Base-by-base conservation (phyloP, 37 sponge, comb jelly and placozoan genomes). In the Beroe ovata region DNA sequence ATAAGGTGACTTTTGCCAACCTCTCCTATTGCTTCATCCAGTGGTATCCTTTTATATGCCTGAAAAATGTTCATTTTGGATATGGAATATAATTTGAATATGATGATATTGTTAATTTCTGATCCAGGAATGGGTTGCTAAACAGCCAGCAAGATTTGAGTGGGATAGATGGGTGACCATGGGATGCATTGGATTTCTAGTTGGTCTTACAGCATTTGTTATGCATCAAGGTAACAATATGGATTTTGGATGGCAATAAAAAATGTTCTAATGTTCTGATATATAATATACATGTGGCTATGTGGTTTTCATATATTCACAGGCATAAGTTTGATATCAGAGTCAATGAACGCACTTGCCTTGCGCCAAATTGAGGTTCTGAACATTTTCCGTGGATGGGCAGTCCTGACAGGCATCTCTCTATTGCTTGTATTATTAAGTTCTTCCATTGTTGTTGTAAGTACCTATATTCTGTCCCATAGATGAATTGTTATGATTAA, bases 131-230 rank as follows among this genome's bases (percentile, higher is more conserved):
- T 91, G 91, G 91, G 36, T 91, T 14, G 36, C 60, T 23, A 88
- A 89, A 25, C 91, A 91, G 59, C 89, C 91, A 22, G 38, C 61
- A 60, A 32, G 91, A 8, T 90, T 91, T 59, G 91, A 91, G 11
- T 91, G 91, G 91, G 91, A 91, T 32, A 39, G 89, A 60, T 91
- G 91, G 91, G 71, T 91, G 23, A 91, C 77, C 20, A 91, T 91
- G 91, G 91, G 91, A 16, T 33, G 89, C 54, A 91, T 91, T 38
- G 91, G 91, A 8, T 91, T 91, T 60, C 40, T 35, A 61, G 89
- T 89, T n/a, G 91, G 91, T 22, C 26, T 91, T 34, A 88, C 84
- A 18, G 91, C 89, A 21, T 91, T 91, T 90, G 59, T 91, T 21
- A 32, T 91, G 40, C 91, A 91, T 29, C 91, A 91, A 39, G 59